A percentile compares a stretch with the other conserved stretches of the same genome.
Conservation (phyloP, 2,888 invertebrate genomes). For the Auanema freiburgensis region DNA sequence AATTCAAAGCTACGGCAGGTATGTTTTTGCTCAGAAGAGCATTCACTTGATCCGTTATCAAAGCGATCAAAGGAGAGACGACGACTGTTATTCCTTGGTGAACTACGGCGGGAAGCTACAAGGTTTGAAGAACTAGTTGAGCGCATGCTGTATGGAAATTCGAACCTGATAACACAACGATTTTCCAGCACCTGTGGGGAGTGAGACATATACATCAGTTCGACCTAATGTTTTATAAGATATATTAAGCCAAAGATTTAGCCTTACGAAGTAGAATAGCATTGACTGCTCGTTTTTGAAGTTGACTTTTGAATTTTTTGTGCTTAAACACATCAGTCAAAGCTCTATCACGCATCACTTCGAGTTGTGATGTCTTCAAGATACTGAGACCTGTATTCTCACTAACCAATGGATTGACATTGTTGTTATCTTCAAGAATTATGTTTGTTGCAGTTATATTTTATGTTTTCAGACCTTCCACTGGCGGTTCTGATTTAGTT, state of each 20-base stretch:
- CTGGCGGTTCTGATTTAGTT: too few species aligned
- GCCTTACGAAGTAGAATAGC: slow-evolving; percentile 40
- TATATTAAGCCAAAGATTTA: not conserved
- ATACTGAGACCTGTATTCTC: too few species aligned
- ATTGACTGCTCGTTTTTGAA: slow-evolving; percentile 50
- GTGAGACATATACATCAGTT: slow-evolving; percentile 89
- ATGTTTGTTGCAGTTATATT: too few species aligned
- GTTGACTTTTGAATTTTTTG: slow-evolving; percentile 45
- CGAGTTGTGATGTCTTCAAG: slow-evolving; percentile 26
- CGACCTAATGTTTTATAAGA: slow-evolving; percentile 65
- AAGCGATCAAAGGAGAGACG: slow-evolving; percentile 90
- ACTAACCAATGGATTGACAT: too few species aligned
- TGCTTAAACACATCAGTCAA: slow-evolving; percentile 46
- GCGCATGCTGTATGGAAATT: slow-evolving; percentile 70
- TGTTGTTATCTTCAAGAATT: too few species aligned
- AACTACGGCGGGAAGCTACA: slow-evolving; percentile 86
- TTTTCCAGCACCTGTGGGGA: slow-evolving; percentile 96
- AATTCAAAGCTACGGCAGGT: slow-evolving; percentile 85
- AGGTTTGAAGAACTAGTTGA: slow-evolving; percentile 64
- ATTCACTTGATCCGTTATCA: slow-evolving; percentile 84
- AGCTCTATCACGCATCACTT: slow-evolving; percentile 30
- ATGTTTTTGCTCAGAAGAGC: slow-evolving; percentile 80
- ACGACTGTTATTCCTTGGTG: slow-evolving; percentile 82
- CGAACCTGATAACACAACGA: slow-evolving; percentile 92
- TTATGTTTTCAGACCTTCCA: too few species aligned